A percentile compares a stretch with the other conserved stretches of the same genome.
Conservation (phyloP, 35 echinoderm and acorn worm species). For the Diadema setosum region DNA sequence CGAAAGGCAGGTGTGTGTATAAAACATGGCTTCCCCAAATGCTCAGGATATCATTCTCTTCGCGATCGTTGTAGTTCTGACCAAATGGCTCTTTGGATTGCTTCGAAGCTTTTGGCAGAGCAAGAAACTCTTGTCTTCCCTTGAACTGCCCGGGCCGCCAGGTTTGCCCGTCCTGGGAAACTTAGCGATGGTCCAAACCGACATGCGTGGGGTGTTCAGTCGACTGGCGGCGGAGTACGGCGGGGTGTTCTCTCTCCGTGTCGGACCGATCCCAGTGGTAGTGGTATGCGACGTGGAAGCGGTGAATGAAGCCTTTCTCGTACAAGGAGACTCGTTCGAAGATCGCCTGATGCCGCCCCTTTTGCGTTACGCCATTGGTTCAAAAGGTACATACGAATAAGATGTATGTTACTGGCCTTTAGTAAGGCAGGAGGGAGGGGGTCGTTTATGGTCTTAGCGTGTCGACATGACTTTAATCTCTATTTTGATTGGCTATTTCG, state of each 20-base stretch:
- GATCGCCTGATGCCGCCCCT: neutral
- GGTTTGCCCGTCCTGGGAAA: neutral
- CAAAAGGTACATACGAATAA: neutral
- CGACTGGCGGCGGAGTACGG: neutral
- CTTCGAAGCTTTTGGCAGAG: too few relatives aligned
- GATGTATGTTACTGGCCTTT: neutral
- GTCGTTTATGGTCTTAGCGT: neutral
- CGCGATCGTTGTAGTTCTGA: too few relatives aligned
- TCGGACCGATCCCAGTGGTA: neutral
- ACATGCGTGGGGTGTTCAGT: neutral
- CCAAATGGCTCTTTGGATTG: neutral
- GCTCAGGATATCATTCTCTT: too few relatives aligned
- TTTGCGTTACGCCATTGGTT: neutral
- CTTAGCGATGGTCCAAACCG: neutral
- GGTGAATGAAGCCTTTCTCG: slow-evolving; percentile 16
- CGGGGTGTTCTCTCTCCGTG: neutral
- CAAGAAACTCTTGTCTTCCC: neutral
- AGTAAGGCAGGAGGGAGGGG: neutral
- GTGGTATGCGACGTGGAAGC: neutral
- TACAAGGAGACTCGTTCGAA: neutral
- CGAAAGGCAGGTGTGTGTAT: too few relatives aligned
- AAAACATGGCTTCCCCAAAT: too few relatives aligned
- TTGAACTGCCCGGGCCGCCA: neutral
- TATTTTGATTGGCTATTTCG: too few relatives aligned
- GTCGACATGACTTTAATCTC: too few relatives aligned